Percentiles rank a stretch among this genome's conserved stretches.
Evolutionary conservation across 2,888 invertebrate genomes (phyloP).

Genomic region (Dione juno): DNA sequence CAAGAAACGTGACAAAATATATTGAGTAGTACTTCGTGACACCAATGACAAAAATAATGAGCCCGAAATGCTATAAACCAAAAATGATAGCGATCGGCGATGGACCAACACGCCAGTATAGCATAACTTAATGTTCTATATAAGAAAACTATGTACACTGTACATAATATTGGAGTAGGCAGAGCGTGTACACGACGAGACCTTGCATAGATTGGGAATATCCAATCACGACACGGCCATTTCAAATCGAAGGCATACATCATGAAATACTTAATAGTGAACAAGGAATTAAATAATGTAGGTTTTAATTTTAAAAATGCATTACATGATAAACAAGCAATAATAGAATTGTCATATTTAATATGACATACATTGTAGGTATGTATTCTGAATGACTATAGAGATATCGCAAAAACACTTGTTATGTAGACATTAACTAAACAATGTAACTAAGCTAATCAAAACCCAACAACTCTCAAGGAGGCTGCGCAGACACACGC

Average conservation of each 20-base stretch:
- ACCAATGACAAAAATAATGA: slow-evolving; percentile 67
- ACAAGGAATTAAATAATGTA: slow-evolving; percentile 62
- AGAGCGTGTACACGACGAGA: slow-evolving; percentile 52
- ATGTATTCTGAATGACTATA: background rate
- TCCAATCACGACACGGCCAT: slow-evolving; percentile 67
- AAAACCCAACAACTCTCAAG: slow-evolving; percentile 19
- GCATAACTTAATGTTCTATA: slow-evolving; percentile 15
- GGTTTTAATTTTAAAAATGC: no score
- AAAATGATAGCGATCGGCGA: slow-evolving; percentile 61
- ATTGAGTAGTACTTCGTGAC: slow-evolving; percentile 63
- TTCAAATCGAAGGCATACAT: slow-evolving; percentile 57
- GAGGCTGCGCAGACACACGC: slow-evolving; percentile 9
- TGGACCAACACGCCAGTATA: slow-evolving; percentile 23
- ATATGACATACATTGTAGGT: background rate
- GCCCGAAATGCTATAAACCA: slow-evolving; percentile 58
- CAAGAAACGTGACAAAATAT: slow-evolving; percentile 65
- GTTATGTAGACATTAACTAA: slow-evolving; percentile 12
- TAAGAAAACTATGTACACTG: slow-evolving; percentile 5
- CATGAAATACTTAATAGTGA: slow-evolving; percentile 53
- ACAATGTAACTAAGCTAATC: slow-evolving; percentile 26
- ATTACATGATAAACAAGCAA: background rate
- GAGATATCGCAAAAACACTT: background rate
- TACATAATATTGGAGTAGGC: slow-evolving; percentile 13
- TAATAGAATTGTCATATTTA: background rate
- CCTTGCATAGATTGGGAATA: slow-evolving; percentile 68